phyloP scores from a whole-genome alignment of 2,797 vertebrate species.

The Heterohyrax brucei region DNA sequence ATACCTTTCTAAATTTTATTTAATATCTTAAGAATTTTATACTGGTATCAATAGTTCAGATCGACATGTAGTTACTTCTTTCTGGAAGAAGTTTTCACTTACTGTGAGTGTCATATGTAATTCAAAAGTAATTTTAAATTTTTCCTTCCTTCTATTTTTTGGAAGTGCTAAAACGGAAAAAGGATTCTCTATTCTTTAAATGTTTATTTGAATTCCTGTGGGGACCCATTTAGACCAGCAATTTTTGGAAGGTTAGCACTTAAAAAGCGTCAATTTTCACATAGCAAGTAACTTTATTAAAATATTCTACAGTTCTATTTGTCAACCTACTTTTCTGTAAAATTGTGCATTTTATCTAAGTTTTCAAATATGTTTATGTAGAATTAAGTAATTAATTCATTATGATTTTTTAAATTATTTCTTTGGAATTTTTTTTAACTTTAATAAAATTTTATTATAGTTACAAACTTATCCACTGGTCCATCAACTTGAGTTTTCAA shows the following conservation, averaged over 20 bases:
- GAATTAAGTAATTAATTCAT: background rate
- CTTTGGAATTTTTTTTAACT: background rate
- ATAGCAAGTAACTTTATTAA: background rate
- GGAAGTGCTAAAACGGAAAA: background rate
- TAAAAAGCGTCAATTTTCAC: background rate
- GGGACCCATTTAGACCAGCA: background rate
- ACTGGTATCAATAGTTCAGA: background rate
- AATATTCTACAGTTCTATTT: background rate
- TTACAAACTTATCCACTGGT: background rate
- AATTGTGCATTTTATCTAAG: background rate
- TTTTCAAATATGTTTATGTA: background rate
- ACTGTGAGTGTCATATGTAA: background rate
- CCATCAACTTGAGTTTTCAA: background rate
- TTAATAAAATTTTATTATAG: background rate
- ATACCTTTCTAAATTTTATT: background rate
- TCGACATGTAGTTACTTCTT: background rate
- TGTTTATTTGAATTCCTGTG: background rate
- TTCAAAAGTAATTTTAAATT: background rate
- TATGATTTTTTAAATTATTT: background rate
- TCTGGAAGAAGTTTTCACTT: background rate
- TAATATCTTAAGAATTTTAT: background rate
- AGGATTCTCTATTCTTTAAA: background rate
- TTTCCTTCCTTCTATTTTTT: background rate
- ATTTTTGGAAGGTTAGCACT: accelerated
- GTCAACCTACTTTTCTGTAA: background rate